phyloP scores from a whole-genome alignment of 2,888 invertebrate genomes.

The Quadroppia sp. region DNA sequence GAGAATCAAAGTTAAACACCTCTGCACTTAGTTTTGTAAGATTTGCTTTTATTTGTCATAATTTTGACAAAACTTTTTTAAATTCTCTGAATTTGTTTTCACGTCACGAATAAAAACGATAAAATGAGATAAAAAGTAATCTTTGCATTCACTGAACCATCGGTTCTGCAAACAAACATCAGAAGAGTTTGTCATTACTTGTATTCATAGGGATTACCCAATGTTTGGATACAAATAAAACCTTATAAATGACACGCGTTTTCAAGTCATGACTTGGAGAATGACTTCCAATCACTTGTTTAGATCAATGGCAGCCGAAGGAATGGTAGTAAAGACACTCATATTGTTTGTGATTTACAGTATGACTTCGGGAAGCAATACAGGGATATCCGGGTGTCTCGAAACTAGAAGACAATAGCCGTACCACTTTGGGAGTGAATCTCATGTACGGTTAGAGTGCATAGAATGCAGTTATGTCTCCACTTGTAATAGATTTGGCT shows the following conservation, averaged over 20 bases:
- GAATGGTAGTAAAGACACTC: not conserved
- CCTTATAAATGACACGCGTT: conserved; percentile 19
- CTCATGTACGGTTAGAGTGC: not conserved
- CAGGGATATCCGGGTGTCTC: conserved; percentile 28
- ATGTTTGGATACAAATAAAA: conserved; percentile 9
- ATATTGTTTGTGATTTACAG: conserved; percentile 32
- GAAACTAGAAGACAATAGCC: no score
- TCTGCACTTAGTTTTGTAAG: not conserved
- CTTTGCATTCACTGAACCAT: not conserved
- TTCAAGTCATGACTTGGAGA: not conserved
- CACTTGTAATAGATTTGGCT: conserved; percentile 1
- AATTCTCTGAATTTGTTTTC: conserved; percentile 2
- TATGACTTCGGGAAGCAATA: conserved; percentile 26
- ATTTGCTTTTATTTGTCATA: conserved; percentile 4
- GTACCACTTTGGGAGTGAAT: conserved; percentile 14
- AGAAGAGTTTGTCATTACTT: conserved; percentile 22
- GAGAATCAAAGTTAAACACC: not conserved
- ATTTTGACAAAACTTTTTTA: not conserved
- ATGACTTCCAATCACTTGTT: not conserved
- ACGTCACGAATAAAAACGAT: conserved; percentile 7
- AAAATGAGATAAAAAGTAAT: not conserved
- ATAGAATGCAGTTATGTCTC: not conserved
- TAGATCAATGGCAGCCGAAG: not conserved
- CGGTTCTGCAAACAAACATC: not conserved
- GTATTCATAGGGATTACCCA: not conserved